Conservation (phyloP, 2,888 invertebrate species). For the Pantelozetes paolii region DNA sequence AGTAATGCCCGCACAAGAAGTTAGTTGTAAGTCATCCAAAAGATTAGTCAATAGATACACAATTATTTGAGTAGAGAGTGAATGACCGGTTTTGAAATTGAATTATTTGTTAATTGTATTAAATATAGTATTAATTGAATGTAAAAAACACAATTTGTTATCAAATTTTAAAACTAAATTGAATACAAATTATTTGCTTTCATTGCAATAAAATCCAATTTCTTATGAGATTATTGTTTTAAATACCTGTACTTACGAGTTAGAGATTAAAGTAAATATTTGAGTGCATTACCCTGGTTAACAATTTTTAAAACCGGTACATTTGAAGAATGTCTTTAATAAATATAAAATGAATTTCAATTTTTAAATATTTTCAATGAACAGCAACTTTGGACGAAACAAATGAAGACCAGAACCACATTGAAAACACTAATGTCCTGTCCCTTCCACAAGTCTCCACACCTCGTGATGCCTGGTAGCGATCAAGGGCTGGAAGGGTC, state of each 20-base stretch:
- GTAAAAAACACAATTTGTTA: too few species aligned
- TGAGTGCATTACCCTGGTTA: too few species aligned
- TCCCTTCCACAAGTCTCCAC: slow-evolving; percentile 39
- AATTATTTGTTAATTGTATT: not conserved
- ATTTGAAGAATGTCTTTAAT: too few species aligned
- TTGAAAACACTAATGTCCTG: slow-evolving; percentile 20
- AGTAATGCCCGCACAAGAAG: slow-evolving; percentile 35
- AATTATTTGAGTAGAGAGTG: not conserved
- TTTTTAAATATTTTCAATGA: not conserved
- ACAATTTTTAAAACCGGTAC: too few species aligned
- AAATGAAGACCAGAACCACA: slow-evolving; percentile 4
- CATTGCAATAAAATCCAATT: too few species aligned
- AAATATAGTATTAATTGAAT: too few species aligned
- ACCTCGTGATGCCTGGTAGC: slow-evolving; percentile 40
- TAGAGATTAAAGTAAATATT: too few species aligned
- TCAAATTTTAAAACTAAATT: too few species aligned
- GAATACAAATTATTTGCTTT: too few species aligned
- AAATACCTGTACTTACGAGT: too few species aligned
- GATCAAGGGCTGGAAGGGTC: not conserved
- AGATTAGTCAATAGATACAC: not conserved
- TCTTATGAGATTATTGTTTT: too few species aligned
- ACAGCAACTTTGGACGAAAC: not conserved
- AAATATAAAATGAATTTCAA: too few species aligned
- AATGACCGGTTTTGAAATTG: slow-evolving; percentile 22
- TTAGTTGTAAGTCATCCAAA: slow-evolving; percentile 26